Conservation (phyloP, 2,888 invertebrate genomes). For the Petrophora chlorosata region DNA sequence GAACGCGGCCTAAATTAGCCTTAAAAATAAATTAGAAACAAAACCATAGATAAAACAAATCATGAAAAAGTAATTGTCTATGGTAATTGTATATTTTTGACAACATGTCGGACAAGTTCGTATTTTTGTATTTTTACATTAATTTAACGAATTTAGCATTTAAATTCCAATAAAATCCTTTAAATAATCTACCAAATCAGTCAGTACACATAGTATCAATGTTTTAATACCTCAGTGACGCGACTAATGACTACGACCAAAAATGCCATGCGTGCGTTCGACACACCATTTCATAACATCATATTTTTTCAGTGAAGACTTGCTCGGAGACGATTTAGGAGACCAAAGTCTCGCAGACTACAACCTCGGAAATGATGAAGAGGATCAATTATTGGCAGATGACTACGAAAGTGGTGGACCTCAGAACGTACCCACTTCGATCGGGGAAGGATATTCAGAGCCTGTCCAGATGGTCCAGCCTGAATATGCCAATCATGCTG, state of each 20-base stretch:
- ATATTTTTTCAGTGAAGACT: slow-evolving; percentile 72
- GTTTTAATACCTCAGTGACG: not conserved
- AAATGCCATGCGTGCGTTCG: slow-evolving; percentile 25
- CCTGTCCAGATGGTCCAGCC: slow-evolving; percentile 52
- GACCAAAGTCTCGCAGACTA: slow-evolving; percentile 79
- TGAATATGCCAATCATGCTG: slow-evolving; percentile 55
- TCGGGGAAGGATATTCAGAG: slow-evolving; percentile 50
- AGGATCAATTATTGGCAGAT: slow-evolving; percentile 76
- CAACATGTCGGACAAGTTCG: slow-evolving; percentile 82
- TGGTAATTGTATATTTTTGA: slow-evolving; percentile 41
- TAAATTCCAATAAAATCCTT: slow-evolving; percentile 4
- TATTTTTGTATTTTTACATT: slow-evolving; percentile 42
- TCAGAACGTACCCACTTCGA: slow-evolving; percentile 69
- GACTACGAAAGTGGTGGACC: slow-evolving; percentile 67
- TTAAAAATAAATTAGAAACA: no score
- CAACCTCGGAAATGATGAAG: slow-evolving; percentile 79
- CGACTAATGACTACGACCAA: no score
- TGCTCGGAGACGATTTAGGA: slow-evolving; percentile 77
- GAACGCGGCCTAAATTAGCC: no score
- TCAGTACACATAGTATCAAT: no score
- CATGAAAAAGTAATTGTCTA: not conserved
- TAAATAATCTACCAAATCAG: not conserved
- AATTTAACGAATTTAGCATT: slow-evolving; percentile 25
- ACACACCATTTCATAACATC: slow-evolving; percentile 11
- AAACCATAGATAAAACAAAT: no score